phyloP scores from a whole-genome alignment of 2,797 vertebrate species.

The Tauraco hartlaubi region DNA sequence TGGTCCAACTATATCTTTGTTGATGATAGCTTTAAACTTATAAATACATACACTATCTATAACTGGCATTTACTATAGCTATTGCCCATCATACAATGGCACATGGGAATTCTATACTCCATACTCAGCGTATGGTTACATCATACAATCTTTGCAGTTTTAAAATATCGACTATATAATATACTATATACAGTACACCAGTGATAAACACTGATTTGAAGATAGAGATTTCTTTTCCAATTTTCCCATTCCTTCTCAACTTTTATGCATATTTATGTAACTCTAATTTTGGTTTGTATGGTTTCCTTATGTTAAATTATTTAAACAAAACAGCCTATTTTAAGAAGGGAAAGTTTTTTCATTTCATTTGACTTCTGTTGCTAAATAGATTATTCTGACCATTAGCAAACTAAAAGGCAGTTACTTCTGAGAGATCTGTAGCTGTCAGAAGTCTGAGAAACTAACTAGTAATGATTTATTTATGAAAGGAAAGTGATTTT shows the following conservation, averaged over 20 bases:
- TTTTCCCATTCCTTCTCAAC: conserved; percentile 20
- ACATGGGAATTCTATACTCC: conserved; percentile 63
- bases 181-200: conserved; percentile 70
- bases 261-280: not conserved
- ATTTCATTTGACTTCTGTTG: conserved; percentile 1
- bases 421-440: conserved; percentile 40
- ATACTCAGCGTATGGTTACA: conserved; percentile 61
- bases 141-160: conserved; percentile 62
- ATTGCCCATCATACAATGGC: conserved; percentile 69
- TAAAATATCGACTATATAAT: conserved; percentile 61
- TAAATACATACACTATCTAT: conserved; percentile 67
- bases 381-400: conserved; percentile 14
- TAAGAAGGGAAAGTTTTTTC: not conserved
- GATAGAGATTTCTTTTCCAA: conserved; percentile 9
- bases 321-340: conserved; percentile 20
- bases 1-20: conserved; percentile 69
- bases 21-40: conserved; percentile 71
- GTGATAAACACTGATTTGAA: conserved; percentile 70
- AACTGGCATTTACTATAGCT: conserved; percentile 64
- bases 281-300: conserved; percentile 40
- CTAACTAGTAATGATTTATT: conserved; percentile 25
- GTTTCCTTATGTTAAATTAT: not conserved
- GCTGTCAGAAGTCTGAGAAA: conserved; percentile 49
- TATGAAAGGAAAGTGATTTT: conserved; percentile 17
- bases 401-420: conserved; percentile 12